Conservation (phyloP, 1,140 invertebrate genomes). For the Subanguina moxae region DNA sequence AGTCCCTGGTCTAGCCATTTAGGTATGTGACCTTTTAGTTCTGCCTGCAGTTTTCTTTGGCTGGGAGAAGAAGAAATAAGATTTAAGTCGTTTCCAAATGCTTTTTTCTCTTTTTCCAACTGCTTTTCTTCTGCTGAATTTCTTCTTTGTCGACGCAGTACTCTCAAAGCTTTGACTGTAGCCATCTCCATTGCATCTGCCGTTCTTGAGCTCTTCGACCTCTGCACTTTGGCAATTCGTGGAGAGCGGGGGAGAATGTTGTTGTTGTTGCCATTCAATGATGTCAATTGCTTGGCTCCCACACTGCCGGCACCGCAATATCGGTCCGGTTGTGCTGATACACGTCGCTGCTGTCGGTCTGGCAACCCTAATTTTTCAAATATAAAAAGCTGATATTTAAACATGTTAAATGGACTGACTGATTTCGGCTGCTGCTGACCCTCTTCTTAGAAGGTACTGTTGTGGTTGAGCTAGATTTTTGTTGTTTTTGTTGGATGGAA, state of each 20-base stretch:
- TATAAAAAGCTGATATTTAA: not conserved
- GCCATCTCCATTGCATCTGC: not conserved
- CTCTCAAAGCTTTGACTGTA: not conserved
- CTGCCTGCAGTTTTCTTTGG: too few relatives aligned
- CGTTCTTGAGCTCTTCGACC: conserved; percentile 4
- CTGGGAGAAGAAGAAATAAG: too few relatives aligned
- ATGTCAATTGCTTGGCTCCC: not conserved
- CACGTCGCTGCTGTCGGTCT: not conserved
- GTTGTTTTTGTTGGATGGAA: not conserved
- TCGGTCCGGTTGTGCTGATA: not conserved
- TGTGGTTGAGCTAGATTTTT: too few relatives aligned
- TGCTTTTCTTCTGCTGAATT: not conserved
- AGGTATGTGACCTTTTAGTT: too few relatives aligned
- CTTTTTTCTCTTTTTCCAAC: not conserved
- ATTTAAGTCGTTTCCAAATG: not conserved
- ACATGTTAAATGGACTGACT: not conserved
- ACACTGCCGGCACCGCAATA: conserved; percentile 6
- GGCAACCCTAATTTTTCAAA: not conserved
- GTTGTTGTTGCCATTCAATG: not conserved
- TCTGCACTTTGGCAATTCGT: not conserved
- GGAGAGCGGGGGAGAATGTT: not conserved
- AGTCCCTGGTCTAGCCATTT: too few relatives aligned
- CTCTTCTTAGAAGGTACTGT: not conserved
- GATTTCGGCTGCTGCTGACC: conserved; percentile 2
- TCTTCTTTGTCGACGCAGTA: not conserved